phyloP scores from a whole-genome alignment of 2,797 vertebrate genomes.

The Brotula barbata region DNA sequence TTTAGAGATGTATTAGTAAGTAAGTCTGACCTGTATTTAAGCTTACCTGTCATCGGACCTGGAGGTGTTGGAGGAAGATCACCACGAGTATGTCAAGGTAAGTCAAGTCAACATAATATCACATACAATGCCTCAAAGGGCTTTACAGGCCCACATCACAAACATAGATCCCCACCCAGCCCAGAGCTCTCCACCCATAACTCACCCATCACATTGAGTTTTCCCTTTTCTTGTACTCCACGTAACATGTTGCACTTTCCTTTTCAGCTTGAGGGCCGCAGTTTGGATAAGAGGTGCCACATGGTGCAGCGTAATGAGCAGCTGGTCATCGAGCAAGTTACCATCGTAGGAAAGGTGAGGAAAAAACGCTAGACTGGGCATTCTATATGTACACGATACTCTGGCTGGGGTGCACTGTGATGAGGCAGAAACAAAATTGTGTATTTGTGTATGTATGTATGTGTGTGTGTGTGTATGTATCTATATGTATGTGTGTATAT shows the following conservation, averaged over 20 bases:
- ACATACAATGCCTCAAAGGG: background rate
- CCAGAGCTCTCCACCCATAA: background rate
- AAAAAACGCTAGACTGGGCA: background rate
- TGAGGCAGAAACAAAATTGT: no score
- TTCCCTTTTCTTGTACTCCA: background rate
- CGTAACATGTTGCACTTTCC: background rate
- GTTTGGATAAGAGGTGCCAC: constrained; percentile 77
- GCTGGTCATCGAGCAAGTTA: constrained; percentile 76
- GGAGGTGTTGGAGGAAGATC: constrained; percentile 86
- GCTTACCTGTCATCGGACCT: constrained; percentile 83
- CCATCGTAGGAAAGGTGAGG: constrained; percentile 83
- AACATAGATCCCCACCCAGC: no score
- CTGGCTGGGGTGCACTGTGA: no score
- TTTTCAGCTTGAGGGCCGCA: constrained; percentile 76
- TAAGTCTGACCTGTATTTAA: constrained; percentile 47
- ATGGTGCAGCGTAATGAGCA: constrained; percentile 73
- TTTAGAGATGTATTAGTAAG: background rate
- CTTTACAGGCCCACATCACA: background rate
- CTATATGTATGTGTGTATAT: no score
- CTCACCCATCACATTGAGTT: background rate
- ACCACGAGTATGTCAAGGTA: constrained; percentile 87
- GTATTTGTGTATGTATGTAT: no score
- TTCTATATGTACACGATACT: no score
- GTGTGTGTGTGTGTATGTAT: no score
- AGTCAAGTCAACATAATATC: background rate